Conservation (phyloP, 2,888 invertebrate species). For the Agriopis marginaria region DNA sequence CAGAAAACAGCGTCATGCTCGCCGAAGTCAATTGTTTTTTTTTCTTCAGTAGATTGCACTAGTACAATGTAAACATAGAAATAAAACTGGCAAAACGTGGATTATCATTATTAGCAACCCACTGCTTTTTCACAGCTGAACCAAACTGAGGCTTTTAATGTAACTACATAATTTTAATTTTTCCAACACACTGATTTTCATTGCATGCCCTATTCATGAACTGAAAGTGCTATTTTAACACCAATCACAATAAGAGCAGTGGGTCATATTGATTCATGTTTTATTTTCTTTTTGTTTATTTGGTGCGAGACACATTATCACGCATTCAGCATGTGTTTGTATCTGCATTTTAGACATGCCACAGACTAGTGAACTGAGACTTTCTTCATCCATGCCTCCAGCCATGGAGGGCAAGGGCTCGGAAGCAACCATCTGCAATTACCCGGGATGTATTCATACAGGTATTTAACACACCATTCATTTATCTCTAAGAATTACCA, state of each 20-base stretch:
- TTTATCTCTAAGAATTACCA: background rate
- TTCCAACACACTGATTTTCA: constrained; percentile 15
- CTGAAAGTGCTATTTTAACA: constrained; percentile 8
- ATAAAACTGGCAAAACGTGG: constrained; percentile 24
- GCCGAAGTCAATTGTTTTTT: no score
- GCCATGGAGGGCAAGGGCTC: constrained; percentile 62
- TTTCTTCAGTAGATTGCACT: no score
- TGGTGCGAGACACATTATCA: constrained; percentile 28
- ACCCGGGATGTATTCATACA: constrained; percentile 92
- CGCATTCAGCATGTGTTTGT: constrained; percentile 52
- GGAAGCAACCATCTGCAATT: constrained; percentile 87
- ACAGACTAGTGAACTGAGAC: constrained; percentile 80
- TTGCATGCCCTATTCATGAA: constrained; percentile 26
- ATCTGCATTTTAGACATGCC: constrained; percentile 76
- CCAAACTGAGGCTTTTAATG: constrained; percentile 13
- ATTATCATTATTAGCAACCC: constrained; percentile 24
- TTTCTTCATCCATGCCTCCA: constrained; percentile 76
- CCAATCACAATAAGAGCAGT: constrained; percentile 13
- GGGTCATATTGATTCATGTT: constrained; percentile 1
- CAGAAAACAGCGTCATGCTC: no score
- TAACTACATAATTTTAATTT: constrained; percentile 11
- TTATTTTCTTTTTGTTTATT: constrained; percentile 13
- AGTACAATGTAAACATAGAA: no score
- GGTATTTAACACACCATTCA: constrained; percentile 71
- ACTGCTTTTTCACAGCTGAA: constrained; percentile 18